Base-by-base conservation (phyloP, 2,888 invertebrate species). In the Pollenia griseotomentosa region DNA sequence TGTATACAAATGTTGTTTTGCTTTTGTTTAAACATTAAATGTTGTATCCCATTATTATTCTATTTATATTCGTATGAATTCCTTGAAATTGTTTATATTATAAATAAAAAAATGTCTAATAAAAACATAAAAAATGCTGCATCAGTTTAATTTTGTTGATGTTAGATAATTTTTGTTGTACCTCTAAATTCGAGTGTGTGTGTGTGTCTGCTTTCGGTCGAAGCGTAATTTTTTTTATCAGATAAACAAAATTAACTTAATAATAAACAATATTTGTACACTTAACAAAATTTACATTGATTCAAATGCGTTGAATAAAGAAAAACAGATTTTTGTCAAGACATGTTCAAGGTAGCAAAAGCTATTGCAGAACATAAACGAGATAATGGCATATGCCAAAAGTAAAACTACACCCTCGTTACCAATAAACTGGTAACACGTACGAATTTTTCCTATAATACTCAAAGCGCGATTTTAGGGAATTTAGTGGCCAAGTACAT, bases 31-130 rank as follows among this genome's bases (percentile, higher is more conserved):
- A 63, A 61, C 68, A 75, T 53, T 46, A 46, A 71, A 65, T 59
- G 14, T 40, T 70, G 55, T 51, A 33, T 48, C 46, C 51, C 53
- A 44, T 51, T 66, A 68, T 57, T 48, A 51, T 74, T 48, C 51
- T 16, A 65, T 77, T 83, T 48, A 42, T 19, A 65, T 77, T 83
- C 57, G 65, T 14, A 78, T 16, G 51, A 78, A 77, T 70, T 70
- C 44, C 48, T 63, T 46, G 44, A 66, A 53, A 68, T 55, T 63
- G 77, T 77, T 83, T 77, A 77, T 53, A 83, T 61, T 57, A 57
- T 12, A 78, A 40, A 48, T 44, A 46, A 11, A 74, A 74, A 16
- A 55, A 55, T 19, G 42, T 44, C n/a, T 33, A 40, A 42, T 73
- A 7, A 42, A 16, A 23, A 65, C 8, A 61, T 46, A 65, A 51